Evolutionary conservation across 2,888 invertebrate genomes (phyloP).

Genomic region (Corbicula japonica): DNA sequence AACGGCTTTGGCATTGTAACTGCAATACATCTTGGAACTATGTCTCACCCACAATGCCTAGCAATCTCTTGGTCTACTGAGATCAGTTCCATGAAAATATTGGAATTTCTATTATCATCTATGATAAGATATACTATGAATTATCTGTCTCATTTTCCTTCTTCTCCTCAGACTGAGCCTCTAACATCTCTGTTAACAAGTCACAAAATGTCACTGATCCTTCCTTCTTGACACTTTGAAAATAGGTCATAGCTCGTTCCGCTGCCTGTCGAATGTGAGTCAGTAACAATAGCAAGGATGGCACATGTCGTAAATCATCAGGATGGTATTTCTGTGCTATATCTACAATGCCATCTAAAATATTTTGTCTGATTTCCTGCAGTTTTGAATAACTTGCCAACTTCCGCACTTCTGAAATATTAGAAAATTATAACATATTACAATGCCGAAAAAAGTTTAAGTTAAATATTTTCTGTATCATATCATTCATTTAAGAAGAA

Average conservation of each 20-base stretch:
- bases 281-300: constrained; percentile 78
- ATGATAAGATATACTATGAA: background rate
- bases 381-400: constrained; percentile 79
- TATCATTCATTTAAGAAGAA: no score
- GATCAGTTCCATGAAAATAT: background rate
- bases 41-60: no score
- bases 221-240: constrained; percentile 80
- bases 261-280: constrained; percentile 82
- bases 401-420: constrained; percentile 78
- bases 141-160: constrained; percentile 6
- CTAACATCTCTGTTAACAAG: constrained; percentile 81
- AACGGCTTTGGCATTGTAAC: no score
- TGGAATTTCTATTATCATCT: background rate
- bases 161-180: constrained; percentile 70
- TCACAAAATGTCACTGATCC: constrained; percentile 81
- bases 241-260: constrained; percentile 79
- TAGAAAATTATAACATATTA: background rate
- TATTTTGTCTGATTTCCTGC: constrained; percentile 78
- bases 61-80: no score
- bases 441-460: no score
- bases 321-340: constrained; percentile 80
- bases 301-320: constrained; percentile 78
- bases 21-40: no score
- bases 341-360: constrained; percentile 79
- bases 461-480: no score